Conservation (phyloP, 2,797 vertebrate genomes). For the Lagocephalus sceleratus region DNA sequence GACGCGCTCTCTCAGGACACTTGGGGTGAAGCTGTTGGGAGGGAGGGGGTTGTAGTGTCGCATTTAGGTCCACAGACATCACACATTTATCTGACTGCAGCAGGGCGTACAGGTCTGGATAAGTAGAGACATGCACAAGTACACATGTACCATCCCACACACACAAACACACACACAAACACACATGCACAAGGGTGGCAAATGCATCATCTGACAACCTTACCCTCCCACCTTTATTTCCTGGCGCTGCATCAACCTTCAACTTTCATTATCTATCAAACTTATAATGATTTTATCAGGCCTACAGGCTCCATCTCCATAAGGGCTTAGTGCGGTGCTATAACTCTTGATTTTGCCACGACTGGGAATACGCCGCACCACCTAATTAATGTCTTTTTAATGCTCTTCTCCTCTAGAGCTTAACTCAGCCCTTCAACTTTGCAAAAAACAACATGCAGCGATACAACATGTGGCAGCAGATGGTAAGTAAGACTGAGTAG, state of each 20-base stretch:
- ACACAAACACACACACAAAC: not conserved
- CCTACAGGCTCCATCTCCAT: slow-evolving; percentile 64
- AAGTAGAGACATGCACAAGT: slow-evolving; percentile 24
- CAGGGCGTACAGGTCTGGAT: slow-evolving; percentile 11
- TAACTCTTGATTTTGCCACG: slow-evolving; percentile 69
- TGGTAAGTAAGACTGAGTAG: slow-evolving; percentile 66
- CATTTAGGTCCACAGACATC: slow-evolving; percentile 52
- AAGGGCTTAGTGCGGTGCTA: slow-evolving; percentile 60
- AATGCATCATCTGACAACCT: slow-evolving; percentile 34
- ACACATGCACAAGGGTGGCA: not conserved
- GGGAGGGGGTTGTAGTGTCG: slow-evolving; percentile 32
- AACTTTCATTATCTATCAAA: slow-evolving; percentile 70
- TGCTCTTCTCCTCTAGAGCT: slow-evolving; percentile 73
- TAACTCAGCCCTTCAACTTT: slow-evolving; percentile 68
- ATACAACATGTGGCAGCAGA: slow-evolving; percentile 54
- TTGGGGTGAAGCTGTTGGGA: slow-evolving; percentile 42
- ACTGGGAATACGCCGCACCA: slow-evolving; percentile 67
- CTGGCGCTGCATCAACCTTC: slow-evolving; percentile 60
- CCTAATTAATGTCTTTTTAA: slow-evolving; percentile 80
- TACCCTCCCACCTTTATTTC: slow-evolving; percentile 54
- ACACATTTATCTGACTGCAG: slow-evolving; percentile 38
- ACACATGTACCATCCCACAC: slow-evolving; percentile 12
- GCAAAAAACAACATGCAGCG: slow-evolving; percentile 63
- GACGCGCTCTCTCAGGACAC: slow-evolving; percentile 64
- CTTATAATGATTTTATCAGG: slow-evolving; percentile 72